phyloP scores from a whole-genome alignment of 2,888 invertebrate genomes.

The Erpobdella octoculata region DNA sequence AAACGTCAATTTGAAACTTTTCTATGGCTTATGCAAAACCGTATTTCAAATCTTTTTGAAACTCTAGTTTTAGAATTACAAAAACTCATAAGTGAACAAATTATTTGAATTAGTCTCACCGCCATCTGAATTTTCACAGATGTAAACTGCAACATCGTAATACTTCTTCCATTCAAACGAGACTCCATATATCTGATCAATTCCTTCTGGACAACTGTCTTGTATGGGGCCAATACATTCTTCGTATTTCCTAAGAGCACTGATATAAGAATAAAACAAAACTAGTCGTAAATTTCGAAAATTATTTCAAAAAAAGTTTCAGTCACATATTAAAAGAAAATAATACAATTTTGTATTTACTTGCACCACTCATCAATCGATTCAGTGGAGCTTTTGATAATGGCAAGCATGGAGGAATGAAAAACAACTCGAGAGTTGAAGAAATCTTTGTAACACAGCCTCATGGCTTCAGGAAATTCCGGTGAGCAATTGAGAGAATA shows the following conservation, averaged over 20 bases:
- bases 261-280: background rate
- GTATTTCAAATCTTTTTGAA: too few relatives aligned
- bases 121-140: conserved; percentile 29
- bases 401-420: conserved; percentile 31
- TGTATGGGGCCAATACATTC: conserved; percentile 15
- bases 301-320: too few relatives aligned
- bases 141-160: conserved; percentile 32
- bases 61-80: too few relatives aligned
- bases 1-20: too few relatives aligned
- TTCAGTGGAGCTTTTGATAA: conserved; percentile 30
- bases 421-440: conserved; percentile 31
- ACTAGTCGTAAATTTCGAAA: too few relatives aligned
- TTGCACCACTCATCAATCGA: conserved; percentile 34
- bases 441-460: conserved; percentile 33
- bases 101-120: too few relatives aligned
- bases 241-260: conserved; percentile 23
- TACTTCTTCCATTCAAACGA: conserved; percentile 35
- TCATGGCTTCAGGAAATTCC: conserved; percentile 34
- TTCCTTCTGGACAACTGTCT: conserved; percentile 31
- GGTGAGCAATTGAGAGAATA: conserved; percentile 36
- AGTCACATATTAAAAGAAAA: background rate
- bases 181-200: conserved; percentile 30
- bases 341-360: conserved; percentile 23
- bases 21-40: too few relatives aligned
- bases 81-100: too few relatives aligned